A percentile compares a stretch with the other conserved stretches of the same genome.
Conservation (phyloP, 2,888 invertebrate species). For the Drosophila algonquin region DNA sequence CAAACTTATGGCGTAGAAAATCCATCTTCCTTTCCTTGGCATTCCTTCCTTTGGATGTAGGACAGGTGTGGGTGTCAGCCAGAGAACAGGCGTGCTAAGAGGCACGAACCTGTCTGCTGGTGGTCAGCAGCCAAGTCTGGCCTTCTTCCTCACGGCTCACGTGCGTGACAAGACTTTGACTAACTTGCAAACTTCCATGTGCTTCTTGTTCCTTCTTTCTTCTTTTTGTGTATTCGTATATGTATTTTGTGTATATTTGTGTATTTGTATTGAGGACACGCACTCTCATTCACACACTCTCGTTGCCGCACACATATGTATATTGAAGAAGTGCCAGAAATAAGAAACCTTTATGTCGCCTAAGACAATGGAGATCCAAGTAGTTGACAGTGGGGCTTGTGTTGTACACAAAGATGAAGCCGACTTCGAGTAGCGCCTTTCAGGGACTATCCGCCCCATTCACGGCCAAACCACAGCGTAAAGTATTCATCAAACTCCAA, state of each 20-base stretch:
- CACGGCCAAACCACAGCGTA: background rate
- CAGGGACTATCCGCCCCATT: background rate
- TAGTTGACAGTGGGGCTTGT: background rate
- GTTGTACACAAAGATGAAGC: background rate
- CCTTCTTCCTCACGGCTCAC: constrained; percentile 28
- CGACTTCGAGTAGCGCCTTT: background rate
- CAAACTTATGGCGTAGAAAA: constrained; percentile 1
- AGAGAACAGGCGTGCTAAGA: no score
- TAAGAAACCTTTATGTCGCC: constrained; percentile 34
- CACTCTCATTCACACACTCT: background rate
- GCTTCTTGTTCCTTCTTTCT: background rate
- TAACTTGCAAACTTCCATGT: constrained; percentile 18
- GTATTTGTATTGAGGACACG: constrained; percentile 4
- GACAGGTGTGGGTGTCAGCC: no score
- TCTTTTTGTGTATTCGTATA: background rate
- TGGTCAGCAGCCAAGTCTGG: constrained; percentile 50
- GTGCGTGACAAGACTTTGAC: constrained; percentile 63
- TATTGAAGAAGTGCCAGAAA: constrained; percentile 19
- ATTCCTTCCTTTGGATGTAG: background rate
- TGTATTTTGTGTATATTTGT: background rate
- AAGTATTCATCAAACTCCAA: constrained; percentile 48
- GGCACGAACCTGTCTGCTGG: constrained; percentile 5
- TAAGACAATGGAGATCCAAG: background rate
- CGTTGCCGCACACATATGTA: background rate
- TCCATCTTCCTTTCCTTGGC: constrained; percentile 17